Evolutionary conservation across 2,888 invertebrate species (phyloP).

Genomic region (Argynnis bischoffii): DNA sequence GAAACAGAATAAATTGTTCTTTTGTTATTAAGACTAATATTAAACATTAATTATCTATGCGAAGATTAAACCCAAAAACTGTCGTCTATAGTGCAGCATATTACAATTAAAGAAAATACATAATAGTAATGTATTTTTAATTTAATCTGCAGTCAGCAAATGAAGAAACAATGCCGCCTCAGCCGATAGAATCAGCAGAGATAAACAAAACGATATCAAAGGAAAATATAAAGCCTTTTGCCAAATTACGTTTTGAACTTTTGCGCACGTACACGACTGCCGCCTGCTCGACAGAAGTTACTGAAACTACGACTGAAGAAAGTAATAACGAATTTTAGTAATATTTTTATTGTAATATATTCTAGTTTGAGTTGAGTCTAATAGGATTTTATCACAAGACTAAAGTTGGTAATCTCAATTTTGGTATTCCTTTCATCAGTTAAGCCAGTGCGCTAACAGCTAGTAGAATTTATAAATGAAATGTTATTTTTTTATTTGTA

Average conservation of each 20-base stretch:
- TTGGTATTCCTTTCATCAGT: not conserved
- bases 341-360: too few relatives aligned
- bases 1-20: too few relatives aligned
- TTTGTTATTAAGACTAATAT: too few relatives aligned
- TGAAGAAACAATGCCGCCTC: constrained; percentile 69
- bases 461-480: not conserved
- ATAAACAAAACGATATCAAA: constrained; percentile 51
- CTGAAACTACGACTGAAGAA: constrained; percentile 17
- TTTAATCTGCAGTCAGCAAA: constrained; percentile 58
- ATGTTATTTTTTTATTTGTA: not conserved
- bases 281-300: constrained; percentile 37
- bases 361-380: too few relatives aligned
- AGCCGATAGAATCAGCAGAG: constrained; percentile 56
- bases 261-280: constrained; percentile 62
- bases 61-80: too few relatives aligned
- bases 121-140: not conserved
- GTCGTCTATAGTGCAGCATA: not conserved
- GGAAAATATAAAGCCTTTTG: constrained; percentile 62
- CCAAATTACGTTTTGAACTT: constrained; percentile 58
- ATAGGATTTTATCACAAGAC: too few relatives aligned
- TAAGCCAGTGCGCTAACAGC: not conserved
- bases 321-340: too few relatives aligned
- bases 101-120: not conserved
- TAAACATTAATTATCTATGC: too few relatives aligned
- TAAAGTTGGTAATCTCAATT: not conserved